These are phyloP conservation scores for Dryoscopus gambensis DNA, from an alignment of 2,113 vertebrate species.

Conservation along the genomic window DNA sequence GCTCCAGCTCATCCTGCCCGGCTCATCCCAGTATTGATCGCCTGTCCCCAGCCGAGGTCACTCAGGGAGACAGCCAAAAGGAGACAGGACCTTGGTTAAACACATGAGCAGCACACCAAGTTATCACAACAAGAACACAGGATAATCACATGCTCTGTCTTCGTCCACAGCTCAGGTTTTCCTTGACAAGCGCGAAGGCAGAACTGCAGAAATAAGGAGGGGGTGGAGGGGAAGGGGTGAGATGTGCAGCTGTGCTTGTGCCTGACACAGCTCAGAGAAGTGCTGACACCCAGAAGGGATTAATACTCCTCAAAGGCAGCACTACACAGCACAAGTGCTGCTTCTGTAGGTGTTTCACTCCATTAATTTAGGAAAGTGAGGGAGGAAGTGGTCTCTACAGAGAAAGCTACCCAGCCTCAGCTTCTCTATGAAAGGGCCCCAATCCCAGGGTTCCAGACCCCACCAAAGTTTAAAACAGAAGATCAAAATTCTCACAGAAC, in stretches of 20 bases:
- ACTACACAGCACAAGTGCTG: neutral
- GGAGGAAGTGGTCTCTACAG: neutral
- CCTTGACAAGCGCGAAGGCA: fast-evolving
- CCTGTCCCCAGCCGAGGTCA: neutral
- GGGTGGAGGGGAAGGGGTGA: neutral
- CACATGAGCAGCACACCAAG: neutral
- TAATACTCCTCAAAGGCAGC: neutral
- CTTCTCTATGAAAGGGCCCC: neutral
- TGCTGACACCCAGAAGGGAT: neutral
- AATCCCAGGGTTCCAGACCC: neutral
- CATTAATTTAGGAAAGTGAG: neutral
- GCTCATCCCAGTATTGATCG: neutral
- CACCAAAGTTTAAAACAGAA: neutral
- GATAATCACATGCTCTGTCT: neutral
- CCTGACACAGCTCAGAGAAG: neutral
- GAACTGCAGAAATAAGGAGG: neutral
- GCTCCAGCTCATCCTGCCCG: neutral
- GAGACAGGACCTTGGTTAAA: neutral
- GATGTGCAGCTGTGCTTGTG: neutral
- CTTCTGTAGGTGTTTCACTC: neutral
- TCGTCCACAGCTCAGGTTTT: neutral
- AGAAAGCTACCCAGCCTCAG: neutral
- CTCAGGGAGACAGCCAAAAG: neutral
- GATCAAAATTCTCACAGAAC: neutral
- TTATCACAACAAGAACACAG: neutral